Percentiles rank a stretch among this genome's conserved stretches.
These are phyloP conservation scores for Tribolium madens DNA, from an alignment of 1,140 invertebrate species.

Conservation along the genomic window DNA sequence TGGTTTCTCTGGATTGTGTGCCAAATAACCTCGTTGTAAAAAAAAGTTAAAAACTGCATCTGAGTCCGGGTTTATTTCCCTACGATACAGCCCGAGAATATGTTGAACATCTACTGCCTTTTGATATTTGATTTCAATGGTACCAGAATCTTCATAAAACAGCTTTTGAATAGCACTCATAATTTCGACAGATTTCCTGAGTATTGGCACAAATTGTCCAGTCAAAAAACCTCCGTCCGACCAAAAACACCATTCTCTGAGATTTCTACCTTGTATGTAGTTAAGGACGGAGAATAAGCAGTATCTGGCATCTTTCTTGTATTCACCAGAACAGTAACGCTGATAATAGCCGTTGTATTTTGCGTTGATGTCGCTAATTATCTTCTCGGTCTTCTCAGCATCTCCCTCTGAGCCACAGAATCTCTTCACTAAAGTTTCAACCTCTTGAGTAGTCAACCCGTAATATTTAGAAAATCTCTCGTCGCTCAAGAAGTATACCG, in stretches of 20 bases:
- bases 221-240: conserved; percentile 21
- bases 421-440: conserved; percentile 22
- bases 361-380: conserved; percentile 20
- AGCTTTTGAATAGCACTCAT: conserved; percentile 6
- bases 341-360: conserved; percentile 10
- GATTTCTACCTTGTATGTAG: not conserved
- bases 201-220: conserved; percentile 13
- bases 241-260: conserved; percentile 1
- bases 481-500: conserved; percentile 25
- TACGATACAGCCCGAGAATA: conserved; percentile 4
- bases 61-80: not conserved
- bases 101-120: not conserved
- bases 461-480: conserved; percentile 26
- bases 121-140: conserved; percentile 14
- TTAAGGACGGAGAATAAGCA: conserved; percentile 23
- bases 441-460: conserved; percentile 25
- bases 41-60: too few relatives aligned
- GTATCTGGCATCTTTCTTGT: conserved; percentile 17
- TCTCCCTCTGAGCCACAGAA: conserved; percentile 17
- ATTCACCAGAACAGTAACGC: conserved; percentile 3
- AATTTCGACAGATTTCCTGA: not conserved
- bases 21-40: too few relatives aligned
- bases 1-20: too few relatives aligned
- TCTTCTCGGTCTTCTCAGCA: conserved; percentile 4
- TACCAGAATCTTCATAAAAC: conserved; percentile 9